These are phyloP conservation scores for Epinephelus moara DNA, from an alignment of 2,113 vertebrate species.

Conservation along the genomic window DNA sequence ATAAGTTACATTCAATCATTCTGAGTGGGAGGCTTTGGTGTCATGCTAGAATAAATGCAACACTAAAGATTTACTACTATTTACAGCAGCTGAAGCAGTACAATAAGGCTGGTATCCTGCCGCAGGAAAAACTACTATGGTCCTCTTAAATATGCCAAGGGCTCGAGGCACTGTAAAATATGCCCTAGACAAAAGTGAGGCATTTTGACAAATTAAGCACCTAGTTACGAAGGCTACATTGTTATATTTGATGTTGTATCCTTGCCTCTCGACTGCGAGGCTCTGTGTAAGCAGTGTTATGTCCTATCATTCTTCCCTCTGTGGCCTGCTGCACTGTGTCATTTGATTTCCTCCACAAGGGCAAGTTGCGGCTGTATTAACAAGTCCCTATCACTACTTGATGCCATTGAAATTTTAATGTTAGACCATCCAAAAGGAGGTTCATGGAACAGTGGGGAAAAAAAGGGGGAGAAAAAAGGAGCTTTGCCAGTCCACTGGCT, in stretches of 20 bases:
- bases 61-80: conserved; percentile 82
- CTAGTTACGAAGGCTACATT: conserved; percentile 78
- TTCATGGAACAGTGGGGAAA: conserved; percentile 8
- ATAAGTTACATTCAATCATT: conserved; percentile 81
- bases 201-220: conserved; percentile 81
- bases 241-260: conserved; percentile 77
- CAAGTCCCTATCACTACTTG: conserved; percentile 78
- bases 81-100: conserved; percentile 80
- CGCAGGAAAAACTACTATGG: conserved; percentile 66
- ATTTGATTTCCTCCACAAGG: conserved; percentile 81
- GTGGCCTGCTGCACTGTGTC: conserved; percentile 73
- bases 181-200: conserved; percentile 72
- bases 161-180: conserved; percentile 71
- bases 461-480: conserved; percentile 11
- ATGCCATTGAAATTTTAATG: conserved; percentile 81
- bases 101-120: conserved; percentile 80
- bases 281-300: conserved; percentile 64
- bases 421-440: conserved; percentile 61
- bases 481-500: conserved; percentile 82
- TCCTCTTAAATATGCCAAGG: conserved; percentile 79
- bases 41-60: conserved; percentile 79
- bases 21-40: conserved; percentile 81
- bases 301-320: conserved; percentile 67
- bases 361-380: conserved; percentile 76
- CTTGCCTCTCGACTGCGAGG: conserved; percentile 62